phyloP scores from a whole-genome alignment of 2,888 invertebrate species.

The Drosophila antonietae region DNA sequence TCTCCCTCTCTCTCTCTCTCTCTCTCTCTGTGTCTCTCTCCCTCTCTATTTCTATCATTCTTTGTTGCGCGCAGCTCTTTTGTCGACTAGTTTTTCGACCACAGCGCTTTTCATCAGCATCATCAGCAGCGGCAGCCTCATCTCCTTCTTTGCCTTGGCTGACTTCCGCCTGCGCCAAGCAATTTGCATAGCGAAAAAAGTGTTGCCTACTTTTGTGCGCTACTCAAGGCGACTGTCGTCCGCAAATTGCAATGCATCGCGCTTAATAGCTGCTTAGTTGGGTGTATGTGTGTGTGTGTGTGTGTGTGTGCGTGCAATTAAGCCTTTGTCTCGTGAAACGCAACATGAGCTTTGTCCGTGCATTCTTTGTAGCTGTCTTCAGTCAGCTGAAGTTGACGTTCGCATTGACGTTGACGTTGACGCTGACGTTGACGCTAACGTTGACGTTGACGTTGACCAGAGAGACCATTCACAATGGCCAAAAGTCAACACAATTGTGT shows the following conservation, averaged over 20 bases:
- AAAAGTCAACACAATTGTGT: neutral
- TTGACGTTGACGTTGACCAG: conserved; percentile 43
- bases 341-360: conserved; percentile 40
- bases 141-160: conserved; percentile 46
- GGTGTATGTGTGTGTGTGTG: conserved; percentile 17
- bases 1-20: neutral
- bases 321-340: conserved; percentile 59
- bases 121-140: conserved; percentile 19
- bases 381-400: conserved; percentile 40
- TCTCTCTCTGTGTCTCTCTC: neutral
- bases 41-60: neutral
- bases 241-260: conserved; percentile 61
- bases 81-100: conserved; percentile 37
- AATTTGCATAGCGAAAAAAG: conserved; percentile 45
- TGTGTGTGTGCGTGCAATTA: conserved; percentile 59
- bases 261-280: conserved; percentile 71
- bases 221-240: conserved; percentile 63
- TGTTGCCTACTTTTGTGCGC: conserved; percentile 58
- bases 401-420: conserved; percentile 25
- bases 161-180: conserved; percentile 48
- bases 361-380: conserved; percentile 31
- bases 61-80: conserved; percentile 32
- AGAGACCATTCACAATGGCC: conserved; percentile 15
- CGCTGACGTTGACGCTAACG: conserved; percentile 20
- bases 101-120: conserved; percentile 49